These are phyloP conservation scores for Pelvicachromis taeniatus DNA, from an alignment of 2,113 vertebrate species.

Conservation along the genomic window DNA sequence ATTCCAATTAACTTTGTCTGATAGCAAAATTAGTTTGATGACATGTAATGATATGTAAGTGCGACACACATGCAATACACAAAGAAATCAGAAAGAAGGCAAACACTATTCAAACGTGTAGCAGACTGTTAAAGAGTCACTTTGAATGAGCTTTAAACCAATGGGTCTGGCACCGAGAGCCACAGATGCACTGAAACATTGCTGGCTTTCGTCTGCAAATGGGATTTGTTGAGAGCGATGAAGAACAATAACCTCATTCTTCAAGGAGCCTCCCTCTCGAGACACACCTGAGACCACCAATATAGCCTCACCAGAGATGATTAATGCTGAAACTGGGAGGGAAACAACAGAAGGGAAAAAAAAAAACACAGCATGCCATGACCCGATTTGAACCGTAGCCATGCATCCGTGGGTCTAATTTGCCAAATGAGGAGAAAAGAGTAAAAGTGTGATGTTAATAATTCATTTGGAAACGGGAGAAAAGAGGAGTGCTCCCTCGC, in stretches of 20 bases:
- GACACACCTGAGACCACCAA: background rate
- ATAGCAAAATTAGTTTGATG: background rate
- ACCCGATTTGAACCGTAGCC: background rate
- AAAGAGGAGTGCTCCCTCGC: background rate
- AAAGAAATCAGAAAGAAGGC: background rate
- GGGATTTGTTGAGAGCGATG: background rate
- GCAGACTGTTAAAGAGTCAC: background rate
- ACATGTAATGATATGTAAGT: background rate
- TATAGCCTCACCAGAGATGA: background rate
- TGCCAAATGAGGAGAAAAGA: constrained; percentile 2
- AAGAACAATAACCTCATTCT: background rate
- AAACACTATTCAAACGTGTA: background rate
- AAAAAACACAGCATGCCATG: background rate
- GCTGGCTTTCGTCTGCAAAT: background rate
- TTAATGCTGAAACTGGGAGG: background rate
- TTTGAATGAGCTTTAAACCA: background rate
- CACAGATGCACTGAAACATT: background rate
- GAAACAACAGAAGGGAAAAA: background rate
- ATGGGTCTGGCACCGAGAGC: background rate
- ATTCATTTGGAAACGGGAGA: background rate
- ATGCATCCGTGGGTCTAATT: background rate
- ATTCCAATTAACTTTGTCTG: background rate
- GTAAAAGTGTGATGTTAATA: constrained; percentile 1
- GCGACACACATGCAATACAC: background rate
- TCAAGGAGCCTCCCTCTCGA: background rate